Percentiles rank a stretch among this genome's conserved stretches.
Conservation (phyloP, 2,113 vertebrate species). For the Smithornis capensis region DNA sequence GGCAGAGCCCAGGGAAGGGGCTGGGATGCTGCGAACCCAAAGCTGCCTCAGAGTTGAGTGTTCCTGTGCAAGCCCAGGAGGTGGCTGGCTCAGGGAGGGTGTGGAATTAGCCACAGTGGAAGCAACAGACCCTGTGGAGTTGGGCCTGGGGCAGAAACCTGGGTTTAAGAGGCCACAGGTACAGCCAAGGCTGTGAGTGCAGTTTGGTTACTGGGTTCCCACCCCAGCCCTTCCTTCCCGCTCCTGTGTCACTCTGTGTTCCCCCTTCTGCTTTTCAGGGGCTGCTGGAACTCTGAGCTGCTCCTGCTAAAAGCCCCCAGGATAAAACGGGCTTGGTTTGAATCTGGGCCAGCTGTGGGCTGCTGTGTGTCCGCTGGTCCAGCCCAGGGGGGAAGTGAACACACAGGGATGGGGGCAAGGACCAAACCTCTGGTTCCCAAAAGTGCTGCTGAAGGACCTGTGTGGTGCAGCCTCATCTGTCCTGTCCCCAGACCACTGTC, state of each 20-base stretch:
- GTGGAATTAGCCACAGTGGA: neutral
- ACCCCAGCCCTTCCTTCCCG: neutral
- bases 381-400: neutral
- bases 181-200: neutral
- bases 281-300: neutral
- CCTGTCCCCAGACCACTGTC: neutral
- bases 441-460: rapidly evolving
- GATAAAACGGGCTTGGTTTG: neutral
- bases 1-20: neutral
- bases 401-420: neutral
- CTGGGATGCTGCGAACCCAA: neutral
- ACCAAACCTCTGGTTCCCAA: neutral
- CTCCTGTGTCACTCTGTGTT: neutral
- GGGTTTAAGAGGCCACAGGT: neutral
- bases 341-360: neutral
- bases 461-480: neutral
- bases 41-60: neutral
- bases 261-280: neutral
- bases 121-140: neutral
- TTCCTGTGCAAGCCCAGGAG: neutral
- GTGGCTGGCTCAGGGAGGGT: neutral
- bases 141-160: neutral
- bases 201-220: neutral
- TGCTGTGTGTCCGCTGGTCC: neutral
- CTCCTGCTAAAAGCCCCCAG: neutral